A percentile compares a stretch with the other conserved stretches of the same genome.
Evolutionary conservation across 2,113 vertebrate species (phyloP).

Genomic region (Ursus arctos): DNA sequence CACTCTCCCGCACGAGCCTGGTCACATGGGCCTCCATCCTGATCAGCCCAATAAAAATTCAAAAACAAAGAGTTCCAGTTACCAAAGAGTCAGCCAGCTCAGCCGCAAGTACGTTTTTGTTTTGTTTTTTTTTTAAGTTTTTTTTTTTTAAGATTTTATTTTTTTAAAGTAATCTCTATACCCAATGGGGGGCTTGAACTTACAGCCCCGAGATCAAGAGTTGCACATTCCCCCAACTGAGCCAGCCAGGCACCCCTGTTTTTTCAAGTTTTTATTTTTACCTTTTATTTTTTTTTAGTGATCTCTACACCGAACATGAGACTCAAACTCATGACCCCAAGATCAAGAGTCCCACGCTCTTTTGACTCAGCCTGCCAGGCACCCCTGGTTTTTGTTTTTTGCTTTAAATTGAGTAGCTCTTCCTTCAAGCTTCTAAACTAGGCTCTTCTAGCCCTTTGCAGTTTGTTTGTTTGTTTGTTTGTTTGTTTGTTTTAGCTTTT

Average conservation of each 20-base stretch:
- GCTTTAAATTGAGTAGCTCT: not conserved
- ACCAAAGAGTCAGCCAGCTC: not conserved
- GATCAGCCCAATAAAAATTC: not conserved
- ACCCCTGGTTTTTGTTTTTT: not conserved
- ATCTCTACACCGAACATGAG: not conserved
- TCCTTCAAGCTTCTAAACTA: not conserved
- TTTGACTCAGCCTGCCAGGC: not conserved
- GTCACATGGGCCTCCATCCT: not conserved
- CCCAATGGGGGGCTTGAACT: not conserved
- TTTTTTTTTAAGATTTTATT: not conserved
- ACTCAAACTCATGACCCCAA: not conserved
- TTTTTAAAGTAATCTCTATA: not conserved
- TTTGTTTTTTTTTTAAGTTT: not conserved
- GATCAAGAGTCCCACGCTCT: not conserved
- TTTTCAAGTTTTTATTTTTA: not conserved
- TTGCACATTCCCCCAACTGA: not conserved
- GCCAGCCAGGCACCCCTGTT: not conserved
- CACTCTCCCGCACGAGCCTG: not conserved
- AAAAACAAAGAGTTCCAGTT: conserved; percentile 2
- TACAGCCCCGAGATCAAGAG: not conserved
- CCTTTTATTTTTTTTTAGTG: not conserved
- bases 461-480: not conserved
- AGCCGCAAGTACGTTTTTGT: not conserved
- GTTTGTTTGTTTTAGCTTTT: too few relatives aligned
- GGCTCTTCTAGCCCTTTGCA: not conserved